Evolutionary conservation across 2,888 invertebrate genomes (phyloP), one percentile per base, ranked within the genome.

Genomic region (Acronicta psi): DNA sequence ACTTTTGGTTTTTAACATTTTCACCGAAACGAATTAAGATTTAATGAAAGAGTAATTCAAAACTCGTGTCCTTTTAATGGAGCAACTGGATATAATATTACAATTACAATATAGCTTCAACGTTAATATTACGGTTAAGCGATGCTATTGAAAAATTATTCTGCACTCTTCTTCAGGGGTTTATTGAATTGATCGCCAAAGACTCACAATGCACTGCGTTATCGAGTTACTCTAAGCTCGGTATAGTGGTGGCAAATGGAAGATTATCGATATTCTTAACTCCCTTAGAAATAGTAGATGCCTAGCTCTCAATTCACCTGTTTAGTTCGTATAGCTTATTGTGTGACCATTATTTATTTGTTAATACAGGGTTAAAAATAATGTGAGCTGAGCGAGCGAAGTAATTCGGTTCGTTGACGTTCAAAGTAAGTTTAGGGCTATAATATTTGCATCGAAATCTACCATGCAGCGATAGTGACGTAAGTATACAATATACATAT

Each of bases 381-480:
- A 62, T 65, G 40, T 61, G 37, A 65, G 57, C 50, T 43, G 40
- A 68, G 44, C 43, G 58, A 59, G 59, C 29, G 31, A 51, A 62
- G 53, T 69, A 53, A 47, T 49, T 44, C 63, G 54, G 43, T 63
- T 23, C 49, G 69, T 59, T 57, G 59, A 41, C 45, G 34, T 46
- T 58, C 20, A 57, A 58, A 63, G 59, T 57, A 51, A 62, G 58
- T 63, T 58, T 56, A 23, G 53, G 25, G 41, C 42, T 53, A 64
- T n/a, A 56, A 60, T 58, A 75, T 77, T 75, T 69, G 61, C 72
- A 75, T 77, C 36, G 46, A 46, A 67, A 71, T 66, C 61, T 68
- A n/a, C n/a, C n/a, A n/a, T 44, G 43, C 52, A 51, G 34, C 43
- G 58, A 49, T 34, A 58, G 31, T 64, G 59, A 57, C 54, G 58